Evolutionary conservation across 2,113 vertebrate species (phyloP), one percentile per base, ranked within the genome.

Genomic region (Cyanoderma ruficeps): DNA sequence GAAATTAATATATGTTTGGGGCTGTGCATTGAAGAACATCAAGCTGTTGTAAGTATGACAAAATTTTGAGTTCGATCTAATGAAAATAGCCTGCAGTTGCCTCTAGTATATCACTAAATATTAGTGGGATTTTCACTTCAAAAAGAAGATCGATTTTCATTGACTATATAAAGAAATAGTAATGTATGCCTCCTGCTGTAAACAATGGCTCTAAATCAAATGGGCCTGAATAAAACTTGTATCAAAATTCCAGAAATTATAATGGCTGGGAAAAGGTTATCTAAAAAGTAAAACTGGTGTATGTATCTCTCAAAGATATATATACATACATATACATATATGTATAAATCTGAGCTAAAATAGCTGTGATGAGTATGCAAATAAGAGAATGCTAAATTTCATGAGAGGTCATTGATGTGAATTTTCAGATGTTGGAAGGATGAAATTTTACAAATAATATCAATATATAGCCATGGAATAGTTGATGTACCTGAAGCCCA

Each of bases 381-480:
- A 80, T 65, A 47, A 59, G 4, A 56, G 6, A 21, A 13, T 19
- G 8, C 41, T 83, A 30, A 5, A 9, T 67, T 83, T 87, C 13
- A 20, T 44, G 31, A 28, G 25, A 33, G 9, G 21, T 37, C 22
- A 41, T 82, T 52, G 63, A 25, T 5, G 2, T 1, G 0, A 67
- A 4, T 67, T 94, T 92, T 92, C 28, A 47, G 53, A 67, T 46
- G 11, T 28, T 76, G 19, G 27, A 37, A 79, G 67, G 2, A 39
- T 46, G 20, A 44, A 44, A 7, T 46, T 63, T 71, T 77, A 47
- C 33, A 35, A 42, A 42, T 41, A 23, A 30, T 42, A 9, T 65
- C 39, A 53, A 11, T 52, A 8, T 81, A 14, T 52, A 27, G 56
- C 50, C 15, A 20, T 19, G 41, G 21, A 47, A 52, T 25, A 35